A percentile compares a stretch with the other conserved stretches of the same genome.
Evolutionary conservation across 2,888 invertebrate species (phyloP).

Genomic region (Limnephilus marmoratus): DNA sequence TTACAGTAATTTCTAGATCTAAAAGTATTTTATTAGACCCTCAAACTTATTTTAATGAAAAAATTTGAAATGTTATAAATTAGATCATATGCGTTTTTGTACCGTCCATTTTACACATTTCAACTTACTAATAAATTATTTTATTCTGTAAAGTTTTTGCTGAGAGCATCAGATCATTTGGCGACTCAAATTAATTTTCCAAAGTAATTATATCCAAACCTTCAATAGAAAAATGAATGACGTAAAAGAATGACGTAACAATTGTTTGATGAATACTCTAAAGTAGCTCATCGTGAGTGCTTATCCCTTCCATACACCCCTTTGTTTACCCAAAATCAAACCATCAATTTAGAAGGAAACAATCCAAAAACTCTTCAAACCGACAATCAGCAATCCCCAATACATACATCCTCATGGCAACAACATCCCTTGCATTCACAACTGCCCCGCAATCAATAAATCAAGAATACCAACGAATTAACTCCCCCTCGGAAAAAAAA

Average conservation of each 20-base stretch:
- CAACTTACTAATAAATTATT: too few relatives aligned
- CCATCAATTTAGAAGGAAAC: constrained; percentile 38
- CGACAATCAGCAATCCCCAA: constrained; percentile 8
- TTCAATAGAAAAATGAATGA: not conserved
- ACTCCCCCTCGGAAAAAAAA: constrained; percentile 11
- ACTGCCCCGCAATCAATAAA: constrained; percentile 33
- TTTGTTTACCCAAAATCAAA: constrained; percentile 35
- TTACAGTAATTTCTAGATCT: too few relatives aligned
- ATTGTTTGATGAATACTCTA: not conserved
- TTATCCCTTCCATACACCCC: not conserved
- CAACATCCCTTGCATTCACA: not conserved
- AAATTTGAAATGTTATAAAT: too few relatives aligned
- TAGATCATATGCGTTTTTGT: too few relatives aligned
- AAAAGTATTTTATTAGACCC: too few relatives aligned
- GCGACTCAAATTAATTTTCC: too few relatives aligned
- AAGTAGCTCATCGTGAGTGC: not conserved
- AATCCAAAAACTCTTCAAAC: constrained; percentile 28
- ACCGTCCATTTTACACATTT: too few relatives aligned
- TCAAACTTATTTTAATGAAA: too few relatives aligned
- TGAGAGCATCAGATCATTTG: not conserved
- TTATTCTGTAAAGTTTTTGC: not conserved
- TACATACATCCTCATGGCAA: not conserved
- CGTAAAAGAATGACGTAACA: not conserved
- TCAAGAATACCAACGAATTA: constrained; percentile 36
- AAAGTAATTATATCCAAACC: too few relatives aligned